Evolutionary conservation across 2,113 vertebrate genomes (phyloP).

Genomic region (Notarius quadriscutis): DNA sequence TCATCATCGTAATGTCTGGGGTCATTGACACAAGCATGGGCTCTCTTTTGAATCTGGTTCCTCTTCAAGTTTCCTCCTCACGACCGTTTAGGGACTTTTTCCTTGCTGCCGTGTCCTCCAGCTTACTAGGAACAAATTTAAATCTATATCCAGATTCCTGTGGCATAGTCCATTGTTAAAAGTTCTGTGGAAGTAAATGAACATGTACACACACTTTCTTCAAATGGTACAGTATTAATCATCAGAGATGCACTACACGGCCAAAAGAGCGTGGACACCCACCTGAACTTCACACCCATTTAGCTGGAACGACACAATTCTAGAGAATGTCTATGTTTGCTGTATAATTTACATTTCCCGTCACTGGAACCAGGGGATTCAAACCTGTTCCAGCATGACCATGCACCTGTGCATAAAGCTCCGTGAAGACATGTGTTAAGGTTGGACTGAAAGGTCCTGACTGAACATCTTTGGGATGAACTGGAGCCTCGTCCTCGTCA

Average conservation of each 20-base stretch:
- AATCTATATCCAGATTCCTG: background rate
- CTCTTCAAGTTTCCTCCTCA: background rate
- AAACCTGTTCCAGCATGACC: background rate
- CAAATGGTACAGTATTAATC: background rate
- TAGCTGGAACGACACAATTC: background rate
- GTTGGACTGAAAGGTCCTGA: background rate
- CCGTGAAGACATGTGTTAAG: background rate
- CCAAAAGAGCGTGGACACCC: too few relatives aligned
- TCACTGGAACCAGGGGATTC: too few relatives aligned
- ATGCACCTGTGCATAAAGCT: background rate
- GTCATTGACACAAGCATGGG: background rate
- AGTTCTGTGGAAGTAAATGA: background rate
- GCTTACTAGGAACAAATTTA: background rate
- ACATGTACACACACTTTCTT: background rate
- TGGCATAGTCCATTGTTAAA: background rate
- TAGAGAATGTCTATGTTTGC: too few relatives aligned
- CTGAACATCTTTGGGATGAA: background rate
- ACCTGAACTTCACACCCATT: background rate
- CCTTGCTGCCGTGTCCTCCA: too few relatives aligned
- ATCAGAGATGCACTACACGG: too few relatives aligned
- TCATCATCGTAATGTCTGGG: background rate
- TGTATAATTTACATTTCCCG: too few relatives aligned
- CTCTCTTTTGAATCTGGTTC: background rate
- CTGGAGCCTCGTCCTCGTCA: background rate
- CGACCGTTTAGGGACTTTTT: background rate